A percentile compares a stretch with the other conserved stretches of the same genome.
phyloP scores from a whole-genome alignment of 1,140 invertebrate genomes.

The Drosophila tsacasi region DNA sequence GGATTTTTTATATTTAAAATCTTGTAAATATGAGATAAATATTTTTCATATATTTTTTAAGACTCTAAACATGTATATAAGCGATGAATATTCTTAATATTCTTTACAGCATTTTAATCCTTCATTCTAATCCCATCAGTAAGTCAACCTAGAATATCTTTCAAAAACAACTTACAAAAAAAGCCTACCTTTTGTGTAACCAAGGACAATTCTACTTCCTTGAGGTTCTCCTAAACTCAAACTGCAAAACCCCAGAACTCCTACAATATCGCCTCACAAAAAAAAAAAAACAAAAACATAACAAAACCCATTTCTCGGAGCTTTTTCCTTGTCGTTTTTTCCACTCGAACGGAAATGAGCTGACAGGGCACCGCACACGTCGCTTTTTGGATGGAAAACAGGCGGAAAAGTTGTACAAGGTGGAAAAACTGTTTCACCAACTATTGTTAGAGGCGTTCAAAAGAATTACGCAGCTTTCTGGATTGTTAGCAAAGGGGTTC shows the following conservation, averaged over 20 bases:
- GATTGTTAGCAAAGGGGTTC: conserved; percentile 56
- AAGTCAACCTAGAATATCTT: neutral
- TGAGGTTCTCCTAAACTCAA: neutral
- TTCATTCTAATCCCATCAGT: too few relatives aligned
- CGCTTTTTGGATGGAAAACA: conserved; percentile 26
- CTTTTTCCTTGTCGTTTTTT: conserved; percentile 65
- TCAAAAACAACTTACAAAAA: neutral
- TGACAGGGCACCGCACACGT: conserved; percentile 76
- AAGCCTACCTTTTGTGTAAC: conserved; percentile 13
- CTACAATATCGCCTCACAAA: neutral
- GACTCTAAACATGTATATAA: too few relatives aligned
- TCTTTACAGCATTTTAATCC: too few relatives aligned
- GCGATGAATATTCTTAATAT: too few relatives aligned
- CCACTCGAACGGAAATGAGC: conserved; percentile 75
- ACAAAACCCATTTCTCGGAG: conserved; percentile 32
- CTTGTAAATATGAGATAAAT: too few relatives aligned
- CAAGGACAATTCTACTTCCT: conserved; percentile 27
- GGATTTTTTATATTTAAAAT: neutral
- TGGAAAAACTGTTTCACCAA: conserved; percentile 74
- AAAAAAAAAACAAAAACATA: conserved; percentile 1
- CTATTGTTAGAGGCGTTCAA: conserved; percentile 78
- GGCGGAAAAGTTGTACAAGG: conserved; percentile 35
- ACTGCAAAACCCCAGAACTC: conserved; percentile 1
- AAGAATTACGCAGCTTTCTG: conserved; percentile 73
- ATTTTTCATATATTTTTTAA: too few relatives aligned